A percentile compares a stretch with the other conserved stretches of the same genome.
Evolutionary conservation across 1,140 invertebrate species (phyloP).

Genomic region (Homalodisca vitripennis): DNA sequence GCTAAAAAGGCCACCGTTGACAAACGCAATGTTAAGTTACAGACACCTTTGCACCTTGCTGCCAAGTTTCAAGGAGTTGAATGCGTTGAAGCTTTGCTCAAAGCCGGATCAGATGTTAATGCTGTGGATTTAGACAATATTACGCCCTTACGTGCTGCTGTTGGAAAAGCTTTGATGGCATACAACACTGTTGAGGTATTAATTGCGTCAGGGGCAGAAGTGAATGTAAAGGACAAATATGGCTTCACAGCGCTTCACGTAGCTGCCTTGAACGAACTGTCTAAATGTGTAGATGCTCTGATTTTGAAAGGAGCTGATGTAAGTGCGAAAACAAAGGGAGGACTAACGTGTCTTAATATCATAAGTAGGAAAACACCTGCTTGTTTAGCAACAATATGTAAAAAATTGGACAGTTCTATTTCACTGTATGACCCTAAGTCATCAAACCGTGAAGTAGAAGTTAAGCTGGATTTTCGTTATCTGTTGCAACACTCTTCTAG

Average conservation of each 20-base stretch:
- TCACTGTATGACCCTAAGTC: slow-evolving; percentile 74
- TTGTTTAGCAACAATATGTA: slow-evolving; percentile 70
- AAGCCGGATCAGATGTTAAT: slow-evolving; percentile 70
- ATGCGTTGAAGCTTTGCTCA: slow-evolving; percentile 71
- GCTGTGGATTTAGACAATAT: slow-evolving; percentile 72
- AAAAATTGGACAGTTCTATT: slow-evolving; percentile 74
- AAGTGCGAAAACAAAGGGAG: slow-evolving; percentile 77
- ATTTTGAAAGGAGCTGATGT: slow-evolving; percentile 83
- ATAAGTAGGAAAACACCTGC: slow-evolving; percentile 80
- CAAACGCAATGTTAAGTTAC: slow-evolving; percentile 69
- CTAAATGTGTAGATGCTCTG: slow-evolving; percentile 76
- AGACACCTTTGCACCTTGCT: slow-evolving; percentile 75
- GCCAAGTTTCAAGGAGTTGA: slow-evolving; percentile 72
- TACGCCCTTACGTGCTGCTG: slow-evolving; percentile 73
- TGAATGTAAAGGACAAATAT: slow-evolving; percentile 83
- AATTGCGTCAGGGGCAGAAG: slow-evolving; percentile 74
- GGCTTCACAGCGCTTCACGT: slow-evolving; percentile 88
- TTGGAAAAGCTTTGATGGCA: slow-evolving; percentile 70
- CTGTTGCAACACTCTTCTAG: slow-evolving; percentile 74
- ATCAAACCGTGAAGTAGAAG: slow-evolving; percentile 72
- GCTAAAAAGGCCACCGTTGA: slow-evolving; percentile 69
- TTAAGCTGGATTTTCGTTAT: slow-evolving; percentile 76
- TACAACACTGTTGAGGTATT: slow-evolving; percentile 72
- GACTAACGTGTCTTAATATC: slow-evolving; percentile 76
- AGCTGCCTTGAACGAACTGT: slow-evolving; percentile 80